Base-by-base conservation (phyloP, 2,888 invertebrate species). In the Nebria salina region DNA sequence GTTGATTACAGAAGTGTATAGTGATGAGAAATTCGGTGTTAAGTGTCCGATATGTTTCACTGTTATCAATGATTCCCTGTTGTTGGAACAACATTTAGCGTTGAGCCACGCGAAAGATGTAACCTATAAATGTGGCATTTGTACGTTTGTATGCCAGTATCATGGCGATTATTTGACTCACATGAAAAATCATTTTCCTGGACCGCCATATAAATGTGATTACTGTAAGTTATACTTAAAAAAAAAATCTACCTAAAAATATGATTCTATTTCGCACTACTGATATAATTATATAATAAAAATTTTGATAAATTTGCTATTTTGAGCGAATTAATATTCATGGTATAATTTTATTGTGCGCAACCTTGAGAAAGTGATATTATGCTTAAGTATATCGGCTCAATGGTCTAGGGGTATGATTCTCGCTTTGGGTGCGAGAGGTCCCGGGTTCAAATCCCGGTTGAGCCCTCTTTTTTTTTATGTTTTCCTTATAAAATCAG, bases 351-450 rank as follows among this genome's bases (percentile, higher is more conserved):
- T 3, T 54, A 54, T 54, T 11, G 8, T 7, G 54, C 13, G 54
- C 13, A 54, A 54, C 54, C 13, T 54, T 54, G 54, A 54, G 54
- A 54, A 54, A 54, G 7, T 54, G 54, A 54, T 34, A 34, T 11
- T 54, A 0, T 0, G 0, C 1, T 2, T 54, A 54, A 54, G 6
- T 7, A 76, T 70, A 25, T 79, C 84, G 92, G 92, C 92, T 92
- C 92, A 91, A 91, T 92, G 92, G 92, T 92, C 92, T 92, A 92
- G 92, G 91, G 92, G 92, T 92, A 92, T 91, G 91, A 92, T 92
- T 92, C 91, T 91, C 91, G 92, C 92, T 92, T 92, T 91, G 92
- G 92, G 92, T 92, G 90, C 90, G 90, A 90, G 90, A 90, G 90
- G 90, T 90, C 90, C 90, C 90, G 90, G 90, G 90, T 90, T 90